phyloP scores from a whole-genome alignment of 2,797 vertebrate species.

The Bryconaethiops microstoma region DNA sequence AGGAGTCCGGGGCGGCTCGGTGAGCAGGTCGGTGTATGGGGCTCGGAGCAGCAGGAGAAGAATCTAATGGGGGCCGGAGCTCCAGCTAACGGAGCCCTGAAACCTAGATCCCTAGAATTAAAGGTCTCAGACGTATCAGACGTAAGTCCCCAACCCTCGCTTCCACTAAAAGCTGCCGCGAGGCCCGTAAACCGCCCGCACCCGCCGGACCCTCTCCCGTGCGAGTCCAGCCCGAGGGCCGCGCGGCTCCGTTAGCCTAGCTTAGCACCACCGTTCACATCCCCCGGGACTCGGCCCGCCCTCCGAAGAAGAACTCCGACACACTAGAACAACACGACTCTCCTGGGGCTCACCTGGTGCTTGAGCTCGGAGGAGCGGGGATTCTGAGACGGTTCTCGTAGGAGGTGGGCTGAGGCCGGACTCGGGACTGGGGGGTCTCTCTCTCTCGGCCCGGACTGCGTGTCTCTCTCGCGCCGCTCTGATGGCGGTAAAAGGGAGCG shows the following conservation, averaged over 20 bases:
- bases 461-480: constrained; percentile 75
- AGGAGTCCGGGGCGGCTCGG: background rate
- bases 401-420: background rate
- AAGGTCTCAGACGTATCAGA: too few relatives aligned
- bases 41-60: too few relatives aligned
- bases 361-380: background rate
- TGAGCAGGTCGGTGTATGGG: background rate
- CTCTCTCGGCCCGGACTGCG: background rate
- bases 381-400: background rate
- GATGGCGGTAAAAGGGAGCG: constrained; percentile 88
- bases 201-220: background rate
- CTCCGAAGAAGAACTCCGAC: background rate
- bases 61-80: too few relatives aligned
- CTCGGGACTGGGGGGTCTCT: constrained; percentile 60
- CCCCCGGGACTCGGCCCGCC: background rate
- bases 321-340: background rate
- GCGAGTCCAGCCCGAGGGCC: background rate
- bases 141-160: too few relatives aligned
- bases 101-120: too few relatives aligned
- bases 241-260: background rate
- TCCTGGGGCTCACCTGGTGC: background rate
- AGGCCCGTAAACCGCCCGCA: background rate
- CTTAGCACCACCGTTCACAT: background rate
- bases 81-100: too few relatives aligned
- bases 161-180: background rate